Evolutionary conservation across 2,888 invertebrate genomes (phyloP).

Genomic region (Antheraea yamamai): DNA sequence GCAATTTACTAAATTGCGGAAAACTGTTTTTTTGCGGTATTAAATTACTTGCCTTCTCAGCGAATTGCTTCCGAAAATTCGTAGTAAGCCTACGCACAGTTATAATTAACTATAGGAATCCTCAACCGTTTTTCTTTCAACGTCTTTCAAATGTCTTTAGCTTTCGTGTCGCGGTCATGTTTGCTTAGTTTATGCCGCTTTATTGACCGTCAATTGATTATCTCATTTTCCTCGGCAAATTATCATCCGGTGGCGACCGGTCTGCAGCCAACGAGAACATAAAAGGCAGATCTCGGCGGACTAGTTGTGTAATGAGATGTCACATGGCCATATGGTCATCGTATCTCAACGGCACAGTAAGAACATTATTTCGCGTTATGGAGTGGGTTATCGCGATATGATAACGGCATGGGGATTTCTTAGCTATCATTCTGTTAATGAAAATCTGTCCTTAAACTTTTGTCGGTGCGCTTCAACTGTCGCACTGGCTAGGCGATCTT

Average conservation of each 20-base stretch:
- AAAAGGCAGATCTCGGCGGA: not conserved
- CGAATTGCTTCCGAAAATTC: not conserved
- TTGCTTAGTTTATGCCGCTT: not conserved
- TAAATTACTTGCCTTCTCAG: not conserved
- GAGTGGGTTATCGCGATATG: not conserved
- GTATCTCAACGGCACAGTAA: too few relatives aligned
- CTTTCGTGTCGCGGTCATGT: too few relatives aligned
- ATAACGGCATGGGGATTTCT: not conserved
- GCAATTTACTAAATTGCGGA: constrained; percentile 1
- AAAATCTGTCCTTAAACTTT: too few relatives aligned
- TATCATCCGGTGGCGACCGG: not conserved
- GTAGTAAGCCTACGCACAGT: not conserved
- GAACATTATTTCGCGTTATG: too few relatives aligned
- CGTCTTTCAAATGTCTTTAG: too few relatives aligned
- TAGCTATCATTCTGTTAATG: not conserved
- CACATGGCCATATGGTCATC: not conserved
- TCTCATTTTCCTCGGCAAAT: not conserved
- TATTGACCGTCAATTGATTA: not conserved
- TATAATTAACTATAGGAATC: not conserved
- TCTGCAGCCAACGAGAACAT: not conserved
- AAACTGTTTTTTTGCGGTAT: not conserved
- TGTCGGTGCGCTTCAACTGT: too few relatives aligned
- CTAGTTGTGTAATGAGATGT: not conserved
- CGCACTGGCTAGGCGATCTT: too few relatives aligned
- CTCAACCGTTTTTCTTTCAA: not conserved